phyloP scores from a whole-genome alignment of 2,888 invertebrate species.

The Athalia cordata region DNA sequence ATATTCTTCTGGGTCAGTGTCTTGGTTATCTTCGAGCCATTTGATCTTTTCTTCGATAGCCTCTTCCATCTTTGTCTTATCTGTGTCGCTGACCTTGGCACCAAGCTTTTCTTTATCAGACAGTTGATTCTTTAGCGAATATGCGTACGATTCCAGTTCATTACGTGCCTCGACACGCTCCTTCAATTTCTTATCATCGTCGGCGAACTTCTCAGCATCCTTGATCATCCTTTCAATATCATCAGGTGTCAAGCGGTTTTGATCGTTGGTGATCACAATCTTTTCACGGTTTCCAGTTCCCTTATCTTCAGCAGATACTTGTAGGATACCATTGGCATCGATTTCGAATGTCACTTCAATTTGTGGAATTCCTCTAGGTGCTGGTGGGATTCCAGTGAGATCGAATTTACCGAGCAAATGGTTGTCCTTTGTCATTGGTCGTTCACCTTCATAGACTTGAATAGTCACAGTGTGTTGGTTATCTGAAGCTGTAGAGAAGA shows the following conservation, averaged over 20 bases:
- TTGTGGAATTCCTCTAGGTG: constrained; percentile 94
- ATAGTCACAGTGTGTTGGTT: constrained; percentile 99
- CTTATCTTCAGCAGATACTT: constrained; percentile 99
- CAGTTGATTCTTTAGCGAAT: constrained; percentile 97
- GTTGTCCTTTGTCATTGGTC: constrained; percentile 99
- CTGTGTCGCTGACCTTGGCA: constrained; percentile 90
- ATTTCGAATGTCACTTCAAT: constrained; percentile 97
- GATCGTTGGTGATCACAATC: constrained; percentile 99
- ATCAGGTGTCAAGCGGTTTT: constrained; percentile 96
- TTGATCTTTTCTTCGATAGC: constrained; percentile 98
- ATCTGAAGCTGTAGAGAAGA: constrained; percentile 99
- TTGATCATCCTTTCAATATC: constrained; percentile 99
- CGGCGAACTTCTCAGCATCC: constrained; percentile 99
- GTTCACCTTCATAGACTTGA: constrained; percentile 97
- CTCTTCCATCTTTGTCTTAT: constrained; percentile 95
- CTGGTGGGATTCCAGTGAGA: constrained; percentile 96
- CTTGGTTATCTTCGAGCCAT: constrained; percentile 97
- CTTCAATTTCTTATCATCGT: constrained; percentile 98
- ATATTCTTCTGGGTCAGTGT: constrained; percentile 93
- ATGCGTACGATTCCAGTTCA: constrained; percentile 97
- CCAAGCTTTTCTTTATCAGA: constrained; percentile 98
- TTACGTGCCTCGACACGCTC: constrained; percentile 97
- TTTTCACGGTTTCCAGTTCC: constrained; percentile 99
- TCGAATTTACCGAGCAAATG: constrained; percentile 99
- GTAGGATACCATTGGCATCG: constrained; percentile 94